Evolutionary conservation across 2,113 vertebrate species (phyloP), one percentile per base, ranked within the genome.

Genomic region (Reinhardtius hippoglossoides): DNA sequence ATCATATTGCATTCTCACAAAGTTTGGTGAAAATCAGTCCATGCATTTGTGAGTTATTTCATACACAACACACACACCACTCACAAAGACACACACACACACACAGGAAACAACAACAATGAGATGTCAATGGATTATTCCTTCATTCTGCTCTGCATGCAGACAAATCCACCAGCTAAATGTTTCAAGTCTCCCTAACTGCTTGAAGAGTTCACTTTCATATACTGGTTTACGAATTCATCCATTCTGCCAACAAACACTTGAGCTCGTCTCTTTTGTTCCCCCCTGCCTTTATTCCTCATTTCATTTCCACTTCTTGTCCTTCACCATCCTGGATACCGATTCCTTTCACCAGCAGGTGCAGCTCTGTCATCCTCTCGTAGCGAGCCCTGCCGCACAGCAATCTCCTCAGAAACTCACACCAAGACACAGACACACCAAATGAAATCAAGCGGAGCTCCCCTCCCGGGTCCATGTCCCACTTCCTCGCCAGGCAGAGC

Each of bases 391-490:
- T 3, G 64, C 54, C 3, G 5, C 50, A 27, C 60, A 56, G 52
- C 59, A 40, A 50, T 70, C 66, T 42, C n/a, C 65, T 12, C 24
- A 66, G 60, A 69, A 66, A 56, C 44, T 56, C 59, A 70, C 42
- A 83, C 74, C 60, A 27, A 76, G 78, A 82, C 13, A 58, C 57
- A 69, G 65, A 70, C 69, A 70, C 42, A 31, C 55, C 31, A 58
- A 81, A 78, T 61, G 60, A 78, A 84, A 75, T 74, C 76, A 76
- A 79, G 71, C 74, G 37, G 68, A 58, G 74, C 57, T 5, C 76
- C 70, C 85, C 81, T 87, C 67, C 64, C 27, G 66, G 81, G 64
- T 88, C 59, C 27, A 9, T 65, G 79, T 83, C 83, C 88, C 82
- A 62, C 66, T 81, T 84, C 76, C 82, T 85, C 35, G 64, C 77